Base-by-base conservation (phyloP, 1,140 invertebrate genomes). In the Yoshiicerus persimilis region DNA sequence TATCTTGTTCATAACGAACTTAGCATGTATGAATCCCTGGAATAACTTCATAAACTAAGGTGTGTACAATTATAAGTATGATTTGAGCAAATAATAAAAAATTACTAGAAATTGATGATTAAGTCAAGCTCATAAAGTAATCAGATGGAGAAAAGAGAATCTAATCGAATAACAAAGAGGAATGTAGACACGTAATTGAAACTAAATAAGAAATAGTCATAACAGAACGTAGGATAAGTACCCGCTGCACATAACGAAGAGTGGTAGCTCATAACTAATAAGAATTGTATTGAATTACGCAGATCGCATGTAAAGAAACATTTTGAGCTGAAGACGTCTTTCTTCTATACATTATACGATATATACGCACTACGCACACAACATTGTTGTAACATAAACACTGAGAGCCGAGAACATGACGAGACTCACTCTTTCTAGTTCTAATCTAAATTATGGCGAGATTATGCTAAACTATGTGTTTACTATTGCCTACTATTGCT, bases 391-490 rank as follows among this genome's bases (percentile, higher is more conserved):
- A 36, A 34, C 75, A 80, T 80, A 34, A 80, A 80, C 34, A 77
- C 9, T 16, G 23, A 32, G 27, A 75, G 32, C 34, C 16, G 16
- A 32, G 34, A 77, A 77, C 75, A 38, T 34, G 75, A 80, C 30
- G 11, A 77, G 34, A 80, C 75, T 80, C 32, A 38, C 75, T n/a
- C n/a, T n/a, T n/a, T n/a, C n/a, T 80, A 11, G 8, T 25, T 84
- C 10, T 84, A 84, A 84, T 84, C 83, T 84, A 84, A 84, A 84
- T 84, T 84, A 84, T 84, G 83, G 83, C 83, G 47, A 84, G 83
- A 84, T 84, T 84, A 84, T 84, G 83, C 83, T 84, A 84, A 84
- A 56, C 75, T 80, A 80, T 80, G 75, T 80, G 75, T 80, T 80
- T 80, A 80, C 75, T 38, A 80, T 80, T 80, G 38, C 75, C 75